phyloP scores from a whole-genome alignment of 2,113 vertebrate species.

The Mus pahari region DNA sequence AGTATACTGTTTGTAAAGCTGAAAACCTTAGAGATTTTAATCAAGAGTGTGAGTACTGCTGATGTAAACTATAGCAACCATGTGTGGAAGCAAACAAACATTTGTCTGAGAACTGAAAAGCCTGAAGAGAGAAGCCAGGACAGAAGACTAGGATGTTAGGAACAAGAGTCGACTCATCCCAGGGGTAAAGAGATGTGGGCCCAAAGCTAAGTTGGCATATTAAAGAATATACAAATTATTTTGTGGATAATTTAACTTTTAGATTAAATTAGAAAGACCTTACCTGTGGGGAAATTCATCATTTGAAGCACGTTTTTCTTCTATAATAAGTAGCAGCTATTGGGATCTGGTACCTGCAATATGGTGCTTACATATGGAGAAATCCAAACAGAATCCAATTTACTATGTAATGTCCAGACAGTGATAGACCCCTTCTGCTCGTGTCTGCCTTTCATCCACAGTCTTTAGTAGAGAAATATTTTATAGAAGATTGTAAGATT shows the following conservation, averaged over 20 bases:
- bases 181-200: neutral
- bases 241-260: neutral
- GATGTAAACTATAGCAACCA: neutral
- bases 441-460: neutral
- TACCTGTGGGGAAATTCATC: neutral
- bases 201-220: neutral
- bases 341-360: neutral
- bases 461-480: neutral
- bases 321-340: neutral
- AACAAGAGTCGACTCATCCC: neutral
- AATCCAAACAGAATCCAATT: neutral
- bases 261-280: neutral
- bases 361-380: neutral
- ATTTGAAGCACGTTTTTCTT: neutral
- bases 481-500: conserved; percentile 13
- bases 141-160: neutral
- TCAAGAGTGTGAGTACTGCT: neutral
- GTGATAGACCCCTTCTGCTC: neutral
- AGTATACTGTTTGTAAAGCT: neutral
- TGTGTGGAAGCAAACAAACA: neutral
- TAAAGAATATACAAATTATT: neutral
- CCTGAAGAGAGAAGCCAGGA: neutral
- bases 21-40: neutral
- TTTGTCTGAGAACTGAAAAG: neutral
- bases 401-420: neutral